These are phyloP conservation scores for Lates calcarifer DNA, from an alignment of 2,113 vertebrate species.

Conservation along the genomic window DNA sequence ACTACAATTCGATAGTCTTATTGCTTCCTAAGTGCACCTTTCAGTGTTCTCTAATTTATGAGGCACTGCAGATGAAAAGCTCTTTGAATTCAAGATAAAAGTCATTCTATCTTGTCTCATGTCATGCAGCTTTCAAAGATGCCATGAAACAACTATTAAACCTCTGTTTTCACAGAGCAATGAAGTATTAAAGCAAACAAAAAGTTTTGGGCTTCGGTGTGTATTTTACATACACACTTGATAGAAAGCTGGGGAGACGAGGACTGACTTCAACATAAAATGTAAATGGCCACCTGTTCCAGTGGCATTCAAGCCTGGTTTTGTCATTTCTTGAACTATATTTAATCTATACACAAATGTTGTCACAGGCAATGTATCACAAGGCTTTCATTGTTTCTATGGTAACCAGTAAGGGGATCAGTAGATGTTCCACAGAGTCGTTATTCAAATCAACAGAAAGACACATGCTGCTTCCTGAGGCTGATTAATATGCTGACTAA, in stretches of 20 bases:
- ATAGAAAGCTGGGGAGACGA: not conserved
- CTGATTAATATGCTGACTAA: not conserved
- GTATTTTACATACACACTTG: not conserved
- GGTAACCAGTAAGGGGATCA: slow-evolving; percentile 14
- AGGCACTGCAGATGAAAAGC: slow-evolving; percentile 7
- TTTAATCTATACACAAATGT: not conserved
- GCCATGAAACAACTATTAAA: slow-evolving; percentile 1
- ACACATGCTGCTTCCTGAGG: slow-evolving; percentile 1
- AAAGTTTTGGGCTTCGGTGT: not conserved
- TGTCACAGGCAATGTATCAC: not conserved
- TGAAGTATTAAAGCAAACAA: slow-evolving; percentile 20
- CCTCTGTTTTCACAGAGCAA: slow-evolving; percentile 1
- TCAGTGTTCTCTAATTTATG: slow-evolving; percentile 4
- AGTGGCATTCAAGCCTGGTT: not conserved
- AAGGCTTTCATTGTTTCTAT: slow-evolving; percentile 31
- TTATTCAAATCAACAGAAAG: slow-evolving; percentile 18
- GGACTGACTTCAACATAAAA: not conserved
- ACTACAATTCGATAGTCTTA: not conserved
- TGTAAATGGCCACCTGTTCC: not conserved
- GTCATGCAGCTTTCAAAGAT: slow-evolving; percentile 23
- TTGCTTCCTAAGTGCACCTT: not conserved
- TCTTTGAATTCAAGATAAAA: slow-evolving; percentile 37
- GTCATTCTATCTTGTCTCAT: slow-evolving; percentile 5
- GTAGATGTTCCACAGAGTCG: not conserved
- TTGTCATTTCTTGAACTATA: not conserved